Evolutionary conservation across 2,797 vertebrate genomes (phyloP).

Genomic region (Erethizon dorsatum): DNA sequence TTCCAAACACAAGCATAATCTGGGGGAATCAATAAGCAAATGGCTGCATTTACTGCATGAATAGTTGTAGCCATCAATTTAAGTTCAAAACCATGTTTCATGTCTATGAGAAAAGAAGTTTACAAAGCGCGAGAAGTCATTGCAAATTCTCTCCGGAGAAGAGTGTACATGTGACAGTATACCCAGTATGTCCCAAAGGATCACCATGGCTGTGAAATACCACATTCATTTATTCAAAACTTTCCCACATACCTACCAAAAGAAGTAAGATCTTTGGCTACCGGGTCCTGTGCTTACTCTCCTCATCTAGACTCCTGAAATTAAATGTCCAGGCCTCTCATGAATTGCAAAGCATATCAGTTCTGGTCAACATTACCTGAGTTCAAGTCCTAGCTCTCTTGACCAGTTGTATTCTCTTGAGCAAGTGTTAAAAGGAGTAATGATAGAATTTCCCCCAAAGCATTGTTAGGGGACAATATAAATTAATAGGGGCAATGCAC

Average conservation of each 20-base stretch:
- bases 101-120: constrained; percentile 27
- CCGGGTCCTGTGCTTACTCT: background rate
- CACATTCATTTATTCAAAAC: background rate
- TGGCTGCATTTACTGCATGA: background rate
- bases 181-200: background rate
- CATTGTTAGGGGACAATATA: background rate
- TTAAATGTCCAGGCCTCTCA: background rate
- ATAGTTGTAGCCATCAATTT: background rate
- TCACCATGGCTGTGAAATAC: background rate
- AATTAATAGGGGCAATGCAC: background rate
- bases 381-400: background rate
- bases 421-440: constrained; percentile 5
- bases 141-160: background rate
- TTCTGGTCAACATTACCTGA: background rate
- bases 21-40: background rate
- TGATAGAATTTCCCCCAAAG: background rate
- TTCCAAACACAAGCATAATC: background rate
- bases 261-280: background rate
- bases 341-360: background rate
- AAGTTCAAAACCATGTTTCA: background rate
- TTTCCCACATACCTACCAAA: background rate
- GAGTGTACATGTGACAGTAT: background rate
- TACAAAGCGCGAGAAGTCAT: background rate
- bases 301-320: constrained; percentile 21
- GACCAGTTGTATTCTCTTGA: background rate